These are phyloP conservation scores for Pogoniulus pusillus DNA, from an alignment of 2,797 vertebrate genomes.

Conservation along the genomic window DNA sequence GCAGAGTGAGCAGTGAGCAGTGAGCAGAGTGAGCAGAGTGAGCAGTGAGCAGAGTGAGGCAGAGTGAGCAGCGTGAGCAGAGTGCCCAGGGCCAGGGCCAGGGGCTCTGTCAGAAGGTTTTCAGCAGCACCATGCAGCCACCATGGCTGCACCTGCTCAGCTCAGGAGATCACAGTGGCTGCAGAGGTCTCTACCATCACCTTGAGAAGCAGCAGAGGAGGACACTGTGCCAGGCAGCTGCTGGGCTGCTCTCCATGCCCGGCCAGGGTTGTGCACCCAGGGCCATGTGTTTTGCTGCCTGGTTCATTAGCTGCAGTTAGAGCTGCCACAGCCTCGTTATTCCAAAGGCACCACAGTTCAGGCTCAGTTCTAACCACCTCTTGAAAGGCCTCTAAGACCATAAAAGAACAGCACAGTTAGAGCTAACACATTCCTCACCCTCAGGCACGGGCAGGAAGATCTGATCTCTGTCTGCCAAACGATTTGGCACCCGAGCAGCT, in stretches of 20 bases:
- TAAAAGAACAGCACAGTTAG: constrained; percentile 21
- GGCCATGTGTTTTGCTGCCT: constrained; percentile 16
- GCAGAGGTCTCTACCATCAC: background rate
- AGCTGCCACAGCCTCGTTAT: constrained; percentile 9
- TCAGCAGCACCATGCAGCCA: background rate
- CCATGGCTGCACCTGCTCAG: background rate
- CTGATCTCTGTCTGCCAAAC: constrained; percentile 4
- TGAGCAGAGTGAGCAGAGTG: no score
- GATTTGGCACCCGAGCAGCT: constrained; percentile 24
- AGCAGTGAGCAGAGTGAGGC: no score
- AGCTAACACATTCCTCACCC: background rate
- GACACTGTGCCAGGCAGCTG: background rate
- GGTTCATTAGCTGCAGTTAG: constrained; percentile 27
- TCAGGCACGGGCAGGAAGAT: background rate
- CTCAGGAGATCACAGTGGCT: background rate
- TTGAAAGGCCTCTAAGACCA: constrained; percentile 24
- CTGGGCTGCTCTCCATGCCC: background rate
- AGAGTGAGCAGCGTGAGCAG: background rate
- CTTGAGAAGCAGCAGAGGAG: background rate
- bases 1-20: no score
- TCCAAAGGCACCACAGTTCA: background rate
- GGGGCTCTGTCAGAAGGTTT: background rate
- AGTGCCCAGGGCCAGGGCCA: background rate
- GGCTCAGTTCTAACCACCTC: constrained; percentile 36
- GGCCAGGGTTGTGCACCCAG: constrained; percentile 11